phyloP scores from a whole-genome alignment of 2,888 invertebrate species.

The Cephus runcator region DNA sequence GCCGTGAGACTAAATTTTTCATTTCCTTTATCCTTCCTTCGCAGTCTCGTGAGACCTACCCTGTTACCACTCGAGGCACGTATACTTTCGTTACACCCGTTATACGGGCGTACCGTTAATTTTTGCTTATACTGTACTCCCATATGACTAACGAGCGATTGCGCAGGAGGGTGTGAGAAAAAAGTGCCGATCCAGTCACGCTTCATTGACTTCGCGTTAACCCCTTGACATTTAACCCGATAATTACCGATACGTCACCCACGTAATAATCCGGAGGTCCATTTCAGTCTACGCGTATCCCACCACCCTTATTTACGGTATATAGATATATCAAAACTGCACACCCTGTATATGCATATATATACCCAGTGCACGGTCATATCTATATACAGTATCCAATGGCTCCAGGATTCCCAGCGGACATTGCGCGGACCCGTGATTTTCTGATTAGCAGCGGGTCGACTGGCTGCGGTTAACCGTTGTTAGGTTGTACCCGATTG shows the following conservation, averaged over 20 bases:
- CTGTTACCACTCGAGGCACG: too few species aligned
- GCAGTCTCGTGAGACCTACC: too few species aligned
- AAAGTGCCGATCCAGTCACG: conserved; percentile 35
- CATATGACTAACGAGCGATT: conserved; percentile 23
- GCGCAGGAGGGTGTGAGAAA: conserved; percentile 18
- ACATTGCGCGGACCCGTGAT: conserved; percentile 60
- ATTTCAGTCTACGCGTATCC: neutral
- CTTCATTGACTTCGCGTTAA: conserved; percentile 47
- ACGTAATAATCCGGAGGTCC: conserved; percentile 24
- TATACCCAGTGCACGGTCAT: neutral
- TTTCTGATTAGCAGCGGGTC: conserved; percentile 64
- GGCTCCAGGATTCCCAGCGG: conserved; percentile 36
- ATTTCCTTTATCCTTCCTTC: too few species aligned
- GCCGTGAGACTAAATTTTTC: too few species aligned
- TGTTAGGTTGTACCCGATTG: conserved; percentile 63
- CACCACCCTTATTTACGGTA: too few species aligned
- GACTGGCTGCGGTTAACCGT: conserved; percentile 64
- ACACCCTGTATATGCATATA: neutral
- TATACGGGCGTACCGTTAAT: neutral
- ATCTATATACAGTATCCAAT: conserved; percentile 3
- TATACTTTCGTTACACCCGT: too few species aligned
- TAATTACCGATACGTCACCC: conserved; percentile 52
- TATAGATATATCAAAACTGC: too few species aligned
- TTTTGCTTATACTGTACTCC: conserved; percentile 20
- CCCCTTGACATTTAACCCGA: conserved; percentile 58